Conservation (phyloP, 2,888 invertebrate species). For the Andrena trimmerana region DNA sequence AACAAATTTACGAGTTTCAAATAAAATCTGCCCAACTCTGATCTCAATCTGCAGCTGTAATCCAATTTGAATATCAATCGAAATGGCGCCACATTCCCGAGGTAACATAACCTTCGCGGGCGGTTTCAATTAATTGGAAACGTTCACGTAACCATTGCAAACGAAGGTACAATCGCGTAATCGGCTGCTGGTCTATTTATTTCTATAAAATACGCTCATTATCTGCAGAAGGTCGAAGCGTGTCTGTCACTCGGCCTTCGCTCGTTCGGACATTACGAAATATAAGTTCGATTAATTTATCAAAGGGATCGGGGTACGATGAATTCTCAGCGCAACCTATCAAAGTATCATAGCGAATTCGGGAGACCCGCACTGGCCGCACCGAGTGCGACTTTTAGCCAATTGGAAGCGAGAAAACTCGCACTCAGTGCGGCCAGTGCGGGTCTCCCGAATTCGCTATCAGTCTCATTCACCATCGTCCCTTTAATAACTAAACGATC, state of each 20-base stretch:
- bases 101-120: slow-evolving; percentile 40
- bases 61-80: background rate
- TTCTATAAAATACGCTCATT: background rate
- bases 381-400: too few relatives aligned
- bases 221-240: background rate
- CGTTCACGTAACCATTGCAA: background rate
- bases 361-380: too few relatives aligned
- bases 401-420: too few relatives aligned
- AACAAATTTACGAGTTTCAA: background rate
- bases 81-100: background rate
- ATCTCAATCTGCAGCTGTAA: background rate
- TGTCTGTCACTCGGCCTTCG: slow-evolving; percentile 16
- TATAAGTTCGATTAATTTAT: background rate
- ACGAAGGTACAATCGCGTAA: background rate
- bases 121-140: background rate
- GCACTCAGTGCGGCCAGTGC: too few relatives aligned
- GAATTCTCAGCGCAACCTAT: slow-evolving; percentile 2
- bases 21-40: background rate
- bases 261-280: slow-evolving; percentile 11
- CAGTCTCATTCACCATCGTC: too few relatives aligned
- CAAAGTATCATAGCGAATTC: too few relatives aligned
- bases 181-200: slow-evolving; percentile 1
- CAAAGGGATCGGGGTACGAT: slow-evolving; percentile 3
- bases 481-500: too few relatives aligned
- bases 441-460: too few relatives aligned